Conservation (phyloP, 1,140 invertebrate genomes). For the Anadara kagoshimensis region DNA sequence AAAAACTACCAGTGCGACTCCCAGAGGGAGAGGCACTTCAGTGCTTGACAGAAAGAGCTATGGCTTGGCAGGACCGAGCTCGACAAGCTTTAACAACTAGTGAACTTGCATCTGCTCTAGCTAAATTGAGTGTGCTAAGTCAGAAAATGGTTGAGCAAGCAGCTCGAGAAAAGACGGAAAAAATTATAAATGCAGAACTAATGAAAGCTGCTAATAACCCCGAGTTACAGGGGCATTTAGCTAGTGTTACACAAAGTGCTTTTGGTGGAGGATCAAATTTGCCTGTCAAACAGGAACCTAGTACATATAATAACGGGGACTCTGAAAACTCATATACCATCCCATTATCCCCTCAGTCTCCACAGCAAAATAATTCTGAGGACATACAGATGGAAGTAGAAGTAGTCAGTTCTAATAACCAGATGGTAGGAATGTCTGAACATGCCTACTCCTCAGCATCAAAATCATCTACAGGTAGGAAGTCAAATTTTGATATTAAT, state of each 20-base stretch:
- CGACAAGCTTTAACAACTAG: constrained; percentile 81
- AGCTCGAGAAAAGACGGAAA: constrained; percentile 82
- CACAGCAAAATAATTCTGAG: constrained; percentile 42
- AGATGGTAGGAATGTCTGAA: constrained; percentile 70
- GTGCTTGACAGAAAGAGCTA: constrained; percentile 90
- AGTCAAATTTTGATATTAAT: background rate
- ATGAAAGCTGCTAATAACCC: constrained; percentile 80
- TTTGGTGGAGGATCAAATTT: constrained; percentile 52
- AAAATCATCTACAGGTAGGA: constrained; percentile 65
- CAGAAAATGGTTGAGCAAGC: constrained; percentile 82
- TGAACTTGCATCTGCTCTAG: constrained; percentile 82
- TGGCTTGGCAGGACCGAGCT: constrained; percentile 77
- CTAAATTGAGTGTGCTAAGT: constrained; percentile 79
- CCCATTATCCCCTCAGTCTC: constrained; percentile 49
- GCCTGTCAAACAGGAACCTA: constrained; percentile 32
- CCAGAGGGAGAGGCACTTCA: constrained; percentile 94
- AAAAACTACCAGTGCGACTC: constrained; percentile 85
- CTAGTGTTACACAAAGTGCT: constrained; percentile 75
- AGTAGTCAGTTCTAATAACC: constrained; percentile 45
- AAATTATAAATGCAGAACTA: constrained; percentile 81
- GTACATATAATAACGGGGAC: constrained; percentile 42
- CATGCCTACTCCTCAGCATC: constrained; percentile 77
- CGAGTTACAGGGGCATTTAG: constrained; percentile 79
- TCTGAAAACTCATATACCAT: constrained; percentile 44
- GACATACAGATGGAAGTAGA: constrained; percentile 65